Evolutionary conservation across 1,140 invertebrate genomes (phyloP).

Genomic region (Archegozetes longisetosus): DNA sequence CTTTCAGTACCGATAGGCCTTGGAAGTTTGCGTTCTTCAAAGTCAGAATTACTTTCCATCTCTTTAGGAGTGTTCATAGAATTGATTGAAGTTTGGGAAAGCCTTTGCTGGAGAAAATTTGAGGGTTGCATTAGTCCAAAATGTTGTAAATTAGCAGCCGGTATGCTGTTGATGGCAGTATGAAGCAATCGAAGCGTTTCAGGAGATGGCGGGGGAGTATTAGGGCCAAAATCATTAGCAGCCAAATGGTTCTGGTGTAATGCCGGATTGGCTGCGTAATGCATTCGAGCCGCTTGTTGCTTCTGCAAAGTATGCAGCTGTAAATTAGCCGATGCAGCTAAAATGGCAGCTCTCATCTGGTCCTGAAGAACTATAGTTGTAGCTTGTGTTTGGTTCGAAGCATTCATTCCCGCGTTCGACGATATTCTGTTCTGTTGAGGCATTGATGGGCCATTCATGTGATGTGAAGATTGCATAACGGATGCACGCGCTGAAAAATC

Average conservation of each 20-base stretch:
- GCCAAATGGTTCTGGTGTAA: too few species aligned
- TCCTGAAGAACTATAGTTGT: background rate
- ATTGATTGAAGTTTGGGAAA: slow-evolving; percentile 1
- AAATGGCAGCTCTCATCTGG: slow-evolving; percentile 12
- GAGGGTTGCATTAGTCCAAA: slow-evolving; percentile 4
- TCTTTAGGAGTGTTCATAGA: slow-evolving; percentile 7
- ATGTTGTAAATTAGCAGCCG: background rate
- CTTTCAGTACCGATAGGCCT: slow-evolving; percentile 27
- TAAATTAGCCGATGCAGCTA: slow-evolving; percentile 1
- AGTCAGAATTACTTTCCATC: slow-evolving; percentile 7
- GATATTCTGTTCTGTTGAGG: background rate
- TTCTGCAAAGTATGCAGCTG: slow-evolving; percentile 5
- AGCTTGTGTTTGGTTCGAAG: background rate
- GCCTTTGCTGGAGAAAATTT: slow-evolving; percentile 1
- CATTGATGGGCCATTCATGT: background rate
- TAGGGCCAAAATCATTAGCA: background rate
- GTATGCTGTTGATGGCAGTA: slow-evolving; percentile 1
- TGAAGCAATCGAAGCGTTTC: slow-evolving; percentile 10
- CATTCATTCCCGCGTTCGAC: background rate
- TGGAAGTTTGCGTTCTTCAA: slow-evolving; percentile 22
- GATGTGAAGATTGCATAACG: slow-evolving; percentile 3
- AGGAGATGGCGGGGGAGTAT: slow-evolving; percentile 6
- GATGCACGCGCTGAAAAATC: slow-evolving; percentile 44
- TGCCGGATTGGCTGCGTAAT: background rate
- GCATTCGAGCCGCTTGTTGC: background rate